Conservation (phyloP, 2,113 vertebrate species). For the Malurus melanocephalus region DNA sequence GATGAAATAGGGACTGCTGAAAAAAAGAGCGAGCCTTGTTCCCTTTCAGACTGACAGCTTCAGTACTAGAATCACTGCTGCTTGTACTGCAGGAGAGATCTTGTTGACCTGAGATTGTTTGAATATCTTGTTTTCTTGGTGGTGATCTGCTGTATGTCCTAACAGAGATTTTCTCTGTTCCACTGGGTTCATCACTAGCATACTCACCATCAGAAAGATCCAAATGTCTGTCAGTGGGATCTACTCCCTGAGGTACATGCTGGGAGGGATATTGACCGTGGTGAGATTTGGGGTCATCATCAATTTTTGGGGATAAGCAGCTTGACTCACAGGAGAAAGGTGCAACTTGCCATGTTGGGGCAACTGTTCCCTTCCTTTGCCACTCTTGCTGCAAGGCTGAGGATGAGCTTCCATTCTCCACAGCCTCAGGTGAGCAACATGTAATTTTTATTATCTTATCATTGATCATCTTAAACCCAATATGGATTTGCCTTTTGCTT, state of each 20-base stretch:
- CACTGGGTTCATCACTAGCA: conserved; percentile 64
- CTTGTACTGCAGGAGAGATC: background rate
- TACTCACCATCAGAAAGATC: conserved; percentile 63
- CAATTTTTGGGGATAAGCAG: background rate
- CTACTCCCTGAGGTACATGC: background rate
- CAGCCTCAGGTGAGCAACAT: background rate
- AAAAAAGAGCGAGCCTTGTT: background rate
- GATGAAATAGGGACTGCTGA: background rate
- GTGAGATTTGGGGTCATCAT: conserved; percentile 22
- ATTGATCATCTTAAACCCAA: conserved; percentile 63
- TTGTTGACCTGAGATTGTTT: background rate
- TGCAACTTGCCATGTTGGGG: fast-evolving
- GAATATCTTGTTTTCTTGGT: background rate
- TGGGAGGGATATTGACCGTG: background rate
- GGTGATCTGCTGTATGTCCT: background rate
- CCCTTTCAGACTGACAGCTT: background rate
- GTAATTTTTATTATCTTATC: conserved; percentile 61
- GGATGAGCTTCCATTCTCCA: background rate
- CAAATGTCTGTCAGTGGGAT: background rate
- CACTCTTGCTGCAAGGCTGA: background rate
- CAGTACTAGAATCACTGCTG: conserved; percentile 26
- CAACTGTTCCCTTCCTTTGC: background rate
- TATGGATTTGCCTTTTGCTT: background rate
- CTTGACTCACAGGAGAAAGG: conserved; percentile 30
- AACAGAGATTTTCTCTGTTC: background rate